A percentile compares a stretch with the other conserved stretches of the same genome.
phyloP scores from a whole-genome alignment of 2,113 vertebrate genomes.

The Jaculus jaculus region DNA sequence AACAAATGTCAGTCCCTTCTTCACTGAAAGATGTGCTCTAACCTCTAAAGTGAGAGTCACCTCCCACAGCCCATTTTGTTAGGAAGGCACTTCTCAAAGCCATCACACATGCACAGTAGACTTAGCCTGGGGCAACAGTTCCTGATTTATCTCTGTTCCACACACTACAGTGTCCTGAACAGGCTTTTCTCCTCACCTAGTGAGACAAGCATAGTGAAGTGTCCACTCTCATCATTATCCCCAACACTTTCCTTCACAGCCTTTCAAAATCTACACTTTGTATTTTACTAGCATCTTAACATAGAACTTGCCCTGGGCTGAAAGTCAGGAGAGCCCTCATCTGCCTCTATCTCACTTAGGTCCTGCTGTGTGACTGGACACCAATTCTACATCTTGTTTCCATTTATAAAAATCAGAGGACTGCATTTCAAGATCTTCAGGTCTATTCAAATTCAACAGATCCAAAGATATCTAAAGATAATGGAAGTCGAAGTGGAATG shows the following conservation, averaged over 20 bases:
- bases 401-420: background rate
- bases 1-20: background rate
- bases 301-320: background rate
- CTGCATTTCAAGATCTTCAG: background rate
- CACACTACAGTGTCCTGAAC: background rate
- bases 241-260: background rate
- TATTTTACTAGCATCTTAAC: background rate
- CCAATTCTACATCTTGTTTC: background rate
- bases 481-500: background rate
- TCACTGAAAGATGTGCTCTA: background rate
- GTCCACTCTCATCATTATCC: background rate
- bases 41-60: background rate
- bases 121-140: background rate
- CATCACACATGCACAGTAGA: background rate
- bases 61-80: background rate
- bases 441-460: background rate
- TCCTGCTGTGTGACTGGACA: background rate
- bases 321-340: background rate
- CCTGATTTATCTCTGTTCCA: background rate
- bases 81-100: background rate
- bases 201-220: background rate
- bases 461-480: background rate
- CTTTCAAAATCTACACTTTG: background rate
- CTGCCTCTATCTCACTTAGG: background rate
- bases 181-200: background rate